phyloP scores from a whole-genome alignment of 2,797 vertebrate genomes.

The Oreochromis grahami region DNA sequence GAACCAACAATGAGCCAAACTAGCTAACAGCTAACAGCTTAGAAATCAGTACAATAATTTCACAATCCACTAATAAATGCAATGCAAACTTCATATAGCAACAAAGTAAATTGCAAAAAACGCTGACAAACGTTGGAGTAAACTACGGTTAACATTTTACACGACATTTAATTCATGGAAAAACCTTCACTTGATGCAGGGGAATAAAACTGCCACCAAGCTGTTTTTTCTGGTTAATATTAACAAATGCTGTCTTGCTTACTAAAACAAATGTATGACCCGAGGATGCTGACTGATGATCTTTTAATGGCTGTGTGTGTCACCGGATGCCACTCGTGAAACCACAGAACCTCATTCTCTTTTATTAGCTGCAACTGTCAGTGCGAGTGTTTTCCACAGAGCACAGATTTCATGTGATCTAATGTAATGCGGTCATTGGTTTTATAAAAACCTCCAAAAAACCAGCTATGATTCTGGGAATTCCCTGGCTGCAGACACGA shows the following conservation, averaged over 20 bases:
- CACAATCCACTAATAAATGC: not conserved
- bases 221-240: not conserved
- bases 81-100: not conserved
- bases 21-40: not conserved
- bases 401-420: conserved; percentile 4
- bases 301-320: not conserved
- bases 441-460: not conserved
- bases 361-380: not conserved
- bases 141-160: not conserved
- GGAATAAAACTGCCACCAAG: not conserved
- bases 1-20: not conserved
- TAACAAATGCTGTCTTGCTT: not conserved
- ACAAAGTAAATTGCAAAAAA: not conserved
- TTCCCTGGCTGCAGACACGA: conserved; percentile 25
- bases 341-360: not conserved
- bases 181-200: not conserved
- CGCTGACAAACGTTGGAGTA: not conserved
- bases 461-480: conserved; percentile 32
- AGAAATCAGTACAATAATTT: not conserved
- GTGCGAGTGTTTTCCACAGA: not conserved
- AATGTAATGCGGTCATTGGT: conserved; percentile 4
- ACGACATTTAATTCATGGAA: not conserved
- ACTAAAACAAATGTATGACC: not conserved
- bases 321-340: not conserved
- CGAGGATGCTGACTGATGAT: not conserved